Base-by-base conservation (phyloP, 2,888 invertebrate species). In the Euproctis similis region DNA sequence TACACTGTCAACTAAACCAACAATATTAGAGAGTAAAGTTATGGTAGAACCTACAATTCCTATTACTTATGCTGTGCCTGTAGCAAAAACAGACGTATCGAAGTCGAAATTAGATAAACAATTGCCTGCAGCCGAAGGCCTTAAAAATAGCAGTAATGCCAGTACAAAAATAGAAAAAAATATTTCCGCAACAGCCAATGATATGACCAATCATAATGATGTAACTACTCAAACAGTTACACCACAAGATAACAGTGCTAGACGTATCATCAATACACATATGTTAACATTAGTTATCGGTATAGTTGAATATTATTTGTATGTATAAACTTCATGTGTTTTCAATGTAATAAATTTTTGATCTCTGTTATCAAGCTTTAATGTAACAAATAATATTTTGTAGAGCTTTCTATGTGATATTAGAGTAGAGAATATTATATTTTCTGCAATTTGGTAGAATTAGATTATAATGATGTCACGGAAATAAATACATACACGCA, bases 41-140 rank as follows among this genome's bases (percentile, higher is more conserved):
- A 34, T 16, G 28, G 24, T 9, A 33, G 38, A 28, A 32, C 24
- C 14, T 24, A 42, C 24, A 12, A 40, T 28, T 6, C 24, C 23
- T 30, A 40, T 30, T 20, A 40, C 36, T 27, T 7, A 29, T 12
- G 18, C 32, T 29, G 8, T 10, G 12, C 29, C 29, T 10, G 41
- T 32, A 23, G 8, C 21, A 2, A 42, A 39, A 24, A 26, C 29
- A 1, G 31, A 36, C 24, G 23, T 26, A 23, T 31, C 31, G 2
- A 36, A 33, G 14, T 11, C 34, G 5, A 45, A 43, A 28, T 26
- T 27, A 3, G 53, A 24, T 34, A 61, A 63, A 26, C 47, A 55
- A 24, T 30, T 67, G 21, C 75, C 75, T 2, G 61, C 77, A 8
- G 68, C 73, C 11, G 72, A 71, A 46, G 66, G 75, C 4, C 39